Percentiles rank a stretch among this genome's conserved stretches.
phyloP scores from a whole-genome alignment of 2,888 invertebrate genomes.

The Chrysodeixis includens region DNA sequence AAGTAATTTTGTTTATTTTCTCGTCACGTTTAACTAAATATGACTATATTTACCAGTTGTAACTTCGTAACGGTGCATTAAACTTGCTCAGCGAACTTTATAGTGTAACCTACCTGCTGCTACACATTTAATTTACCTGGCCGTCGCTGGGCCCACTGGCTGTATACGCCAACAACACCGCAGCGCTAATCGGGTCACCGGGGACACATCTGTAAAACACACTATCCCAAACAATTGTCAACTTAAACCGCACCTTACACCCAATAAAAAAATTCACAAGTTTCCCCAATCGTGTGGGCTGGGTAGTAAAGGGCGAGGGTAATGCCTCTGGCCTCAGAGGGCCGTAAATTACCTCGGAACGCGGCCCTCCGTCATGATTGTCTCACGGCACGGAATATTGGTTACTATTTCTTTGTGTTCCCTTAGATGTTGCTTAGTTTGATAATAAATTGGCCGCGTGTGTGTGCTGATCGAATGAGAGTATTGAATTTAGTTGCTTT shows the following conservation, averaged over 20 bases:
- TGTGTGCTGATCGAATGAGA: slow-evolving; percentile 5
- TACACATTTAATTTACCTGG: background rate
- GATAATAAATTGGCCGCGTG: slow-evolving; percentile 39
- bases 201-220: slow-evolving; percentile 6
- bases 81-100: background rate
- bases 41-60: too few relatives aligned
- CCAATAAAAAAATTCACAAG: slow-evolving; percentile 71
- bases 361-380: slow-evolving; percentile 67
- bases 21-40: too few relatives aligned
- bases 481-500: background rate
- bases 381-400: slow-evolving; percentile 56
- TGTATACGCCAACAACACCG: background rate
- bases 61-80: too few relatives aligned
- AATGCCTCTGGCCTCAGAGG: slow-evolving; percentile 58
- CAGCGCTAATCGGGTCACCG: background rate
- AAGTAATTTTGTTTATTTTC: too few relatives aligned
- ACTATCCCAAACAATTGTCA: slow-evolving; percentile 39
- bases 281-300: slow-evolving; percentile 59
- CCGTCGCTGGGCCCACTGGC: background rate
- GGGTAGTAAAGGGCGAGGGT: slow-evolving; percentile 59
- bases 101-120: background rate
- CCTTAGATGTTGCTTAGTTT: slow-evolving; percentile 50
- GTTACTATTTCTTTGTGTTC: slow-evolving; percentile 51
- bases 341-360: slow-evolving; percentile 70
- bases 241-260: slow-evolving; percentile 30